Conservation (phyloP, 2,797 vertebrate genomes). For the Thripadectes ignobilis region DNA sequence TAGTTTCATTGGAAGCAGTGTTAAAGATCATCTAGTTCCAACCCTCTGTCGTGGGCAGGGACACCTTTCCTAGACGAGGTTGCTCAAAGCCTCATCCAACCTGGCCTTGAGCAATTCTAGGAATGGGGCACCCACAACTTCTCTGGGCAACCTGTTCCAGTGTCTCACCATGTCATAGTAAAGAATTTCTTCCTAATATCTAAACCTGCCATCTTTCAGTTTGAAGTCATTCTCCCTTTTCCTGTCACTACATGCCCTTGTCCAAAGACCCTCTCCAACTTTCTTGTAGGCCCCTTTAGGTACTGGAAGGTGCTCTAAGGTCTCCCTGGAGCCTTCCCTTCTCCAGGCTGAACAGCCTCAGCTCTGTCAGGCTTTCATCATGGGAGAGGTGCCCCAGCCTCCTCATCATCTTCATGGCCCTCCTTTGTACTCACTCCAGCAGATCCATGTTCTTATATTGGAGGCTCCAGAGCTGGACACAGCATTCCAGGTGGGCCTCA, state of each 20-base stretch:
- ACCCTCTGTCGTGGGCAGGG: neutral
- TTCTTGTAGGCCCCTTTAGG: neutral
- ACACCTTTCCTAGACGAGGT: fast-evolving
- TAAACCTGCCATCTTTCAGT: neutral
- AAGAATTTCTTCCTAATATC: neutral
- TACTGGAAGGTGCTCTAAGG: neutral
- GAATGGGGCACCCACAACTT: neutral
- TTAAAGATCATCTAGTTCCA: neutral
- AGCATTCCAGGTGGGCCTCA: neutral
- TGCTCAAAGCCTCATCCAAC: neutral
- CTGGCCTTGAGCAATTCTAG: neutral
- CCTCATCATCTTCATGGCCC: neutral
- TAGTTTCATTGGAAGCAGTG: neutral
- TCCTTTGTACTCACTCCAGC: neutral
- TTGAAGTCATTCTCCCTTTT: neutral
- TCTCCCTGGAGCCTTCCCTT: neutral
- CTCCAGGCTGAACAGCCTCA: neutral
- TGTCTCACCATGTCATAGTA: neutral
- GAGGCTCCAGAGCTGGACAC: neutral
- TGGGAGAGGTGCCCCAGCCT: neutral
- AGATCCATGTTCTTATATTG: neutral
- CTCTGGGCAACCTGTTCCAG: neutral
- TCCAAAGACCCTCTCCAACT: neutral
- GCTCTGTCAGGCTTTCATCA: neutral
- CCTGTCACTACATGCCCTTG: neutral